Evolutionary conservation across 2,113 vertebrate genomes (phyloP).

Genomic region (Grantiella picta): DNA sequence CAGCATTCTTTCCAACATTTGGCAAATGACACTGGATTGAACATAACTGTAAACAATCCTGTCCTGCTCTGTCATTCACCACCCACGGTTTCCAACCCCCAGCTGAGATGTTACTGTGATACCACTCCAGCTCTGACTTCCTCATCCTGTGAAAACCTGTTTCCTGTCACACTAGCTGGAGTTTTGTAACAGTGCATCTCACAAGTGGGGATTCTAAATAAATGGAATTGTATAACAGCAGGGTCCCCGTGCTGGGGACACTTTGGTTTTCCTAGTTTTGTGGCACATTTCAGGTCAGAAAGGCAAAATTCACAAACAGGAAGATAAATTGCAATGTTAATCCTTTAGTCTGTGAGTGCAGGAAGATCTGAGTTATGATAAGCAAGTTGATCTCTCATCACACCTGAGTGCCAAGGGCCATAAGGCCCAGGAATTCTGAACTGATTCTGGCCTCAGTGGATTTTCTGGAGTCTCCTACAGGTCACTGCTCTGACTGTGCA

Average conservation of each 20-base stretch:
- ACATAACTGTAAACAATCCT: constrained; percentile 23
- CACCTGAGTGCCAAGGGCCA: neutral
- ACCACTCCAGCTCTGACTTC: neutral
- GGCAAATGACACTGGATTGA: neutral
- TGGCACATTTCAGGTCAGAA: neutral
- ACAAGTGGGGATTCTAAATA: neutral
- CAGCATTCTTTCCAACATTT: neutral
- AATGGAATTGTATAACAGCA: neutral
- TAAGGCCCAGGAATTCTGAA: neutral
- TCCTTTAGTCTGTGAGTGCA: neutral
- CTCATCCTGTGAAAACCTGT: constrained; percentile 1
- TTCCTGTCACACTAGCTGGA: neutral
- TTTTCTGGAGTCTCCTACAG: neutral
- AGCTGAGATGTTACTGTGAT: neutral
- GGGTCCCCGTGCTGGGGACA: neutral
- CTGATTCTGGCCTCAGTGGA: neutral
- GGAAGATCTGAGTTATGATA: neutral
- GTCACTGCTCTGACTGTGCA: neutral
- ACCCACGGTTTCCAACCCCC: neutral
- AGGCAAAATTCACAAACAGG: neutral
- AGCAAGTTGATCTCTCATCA: accelerated
- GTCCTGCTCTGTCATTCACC: constrained; percentile 47
- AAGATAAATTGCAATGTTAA: neutral
- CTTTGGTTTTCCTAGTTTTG: neutral
- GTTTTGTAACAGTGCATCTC: constrained; percentile 22